Evolutionary conservation across 2,888 invertebrate genomes (phyloP), one percentile per base, ranked within the genome.

Genomic region (Punctoribates punctum): DNA sequence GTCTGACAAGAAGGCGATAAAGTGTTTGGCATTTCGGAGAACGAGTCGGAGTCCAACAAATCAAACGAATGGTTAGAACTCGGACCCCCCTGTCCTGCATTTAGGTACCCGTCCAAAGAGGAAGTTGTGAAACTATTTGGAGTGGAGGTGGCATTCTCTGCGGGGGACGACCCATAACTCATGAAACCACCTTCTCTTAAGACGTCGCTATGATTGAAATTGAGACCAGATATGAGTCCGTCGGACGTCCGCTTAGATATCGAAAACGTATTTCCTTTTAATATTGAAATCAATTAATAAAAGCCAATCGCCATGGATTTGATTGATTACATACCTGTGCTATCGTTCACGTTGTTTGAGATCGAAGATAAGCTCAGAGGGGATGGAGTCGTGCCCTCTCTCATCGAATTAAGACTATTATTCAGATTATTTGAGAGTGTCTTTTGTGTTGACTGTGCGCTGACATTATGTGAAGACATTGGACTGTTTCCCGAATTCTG

Each of bases 11-110:
- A 46, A 23, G 72, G 72, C 20, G 72, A 72, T 23, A 72, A 48
- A 15, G 48, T 25, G 72, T 72, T 72, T 15, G 72, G 72, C 72
- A 72, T 72, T 48, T 72, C 72, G 23, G 72, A 72, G 48, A 72
- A 72, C 72, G 72, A 72, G 17, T 72, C 72, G 6, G 72, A 72
- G 17, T 72, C 72, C 13, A 72, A 25, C 48, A 72, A 48, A 72
- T 72, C 72, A 20, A 72, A 72, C 48, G 72, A 72, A 72, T 72
- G 72, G 48, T 72, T 72, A 48, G 72, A 72, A 42, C 48, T 72
- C 25, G 46, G 72, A 27, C 72, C 72, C 17, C 72, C 72, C 72
- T 72, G 72, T 72, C 72, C 72, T 34, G 46, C 72, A 23, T 20
- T 48, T 13, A 72, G 48, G 15, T 72, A 72, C 15, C 72, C 72